Conservation (phyloP, 2,113 vertebrate genomes). For the Apus apus region DNA sequence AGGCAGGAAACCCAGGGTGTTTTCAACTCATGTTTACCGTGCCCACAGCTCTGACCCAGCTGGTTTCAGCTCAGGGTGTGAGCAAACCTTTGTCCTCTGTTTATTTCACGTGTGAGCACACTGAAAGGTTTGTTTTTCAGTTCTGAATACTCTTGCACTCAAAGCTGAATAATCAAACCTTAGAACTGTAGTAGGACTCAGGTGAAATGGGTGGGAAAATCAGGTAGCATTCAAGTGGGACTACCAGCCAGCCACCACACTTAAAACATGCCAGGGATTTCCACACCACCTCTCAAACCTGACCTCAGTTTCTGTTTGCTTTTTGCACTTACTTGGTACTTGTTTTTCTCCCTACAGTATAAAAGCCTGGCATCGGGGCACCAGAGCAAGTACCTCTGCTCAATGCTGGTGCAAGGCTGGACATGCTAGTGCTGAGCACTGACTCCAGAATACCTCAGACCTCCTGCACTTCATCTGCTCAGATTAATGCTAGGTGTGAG, state of each 20-base stretch:
- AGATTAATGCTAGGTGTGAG: not conserved
- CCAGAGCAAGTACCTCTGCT: not conserved
- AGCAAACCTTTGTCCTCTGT: not conserved
- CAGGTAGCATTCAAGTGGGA: accelerated
- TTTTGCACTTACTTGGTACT: not conserved
- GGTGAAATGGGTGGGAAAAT: not conserved
- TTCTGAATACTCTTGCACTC: not conserved
- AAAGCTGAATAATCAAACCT: not conserved
- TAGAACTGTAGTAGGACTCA: not conserved
- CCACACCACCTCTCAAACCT: not conserved
- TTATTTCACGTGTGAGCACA: not conserved
- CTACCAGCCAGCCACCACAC: accelerated
- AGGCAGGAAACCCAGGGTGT: not conserved
- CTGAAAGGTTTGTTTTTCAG: not conserved
- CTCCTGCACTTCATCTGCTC: not conserved
- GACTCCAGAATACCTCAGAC: not conserved
- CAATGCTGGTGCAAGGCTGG: not conserved
- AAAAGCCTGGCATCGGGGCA: not conserved
- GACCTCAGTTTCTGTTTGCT: not conserved
- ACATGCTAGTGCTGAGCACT: accelerated
- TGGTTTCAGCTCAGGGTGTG: not conserved
- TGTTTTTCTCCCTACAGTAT: not conserved
- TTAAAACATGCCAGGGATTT: not conserved
- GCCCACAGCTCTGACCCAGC: not conserved
- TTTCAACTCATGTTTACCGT: not conserved